Evolutionary conservation across 2,113 vertebrate genomes (phyloP), one percentile per base, ranked within the genome.

Genomic region (Lophotis ruficrista): DNA sequence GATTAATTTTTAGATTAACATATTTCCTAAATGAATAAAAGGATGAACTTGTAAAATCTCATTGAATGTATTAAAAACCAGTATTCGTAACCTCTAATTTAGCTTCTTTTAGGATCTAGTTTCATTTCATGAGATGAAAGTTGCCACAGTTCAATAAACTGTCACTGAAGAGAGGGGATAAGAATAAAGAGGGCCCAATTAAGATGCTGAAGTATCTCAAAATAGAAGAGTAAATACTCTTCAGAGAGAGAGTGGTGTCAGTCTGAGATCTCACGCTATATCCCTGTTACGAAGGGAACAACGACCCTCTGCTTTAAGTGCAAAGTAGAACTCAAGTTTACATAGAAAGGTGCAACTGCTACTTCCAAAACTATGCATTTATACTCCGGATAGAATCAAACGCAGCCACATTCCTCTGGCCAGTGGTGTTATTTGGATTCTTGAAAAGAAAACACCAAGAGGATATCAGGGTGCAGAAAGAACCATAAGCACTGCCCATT

Each of bases 91-190:
- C 23, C 27, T 91, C 73, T 91, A 54, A 79, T 84, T 66, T 87
- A 71, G 38, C 38, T 87, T 66, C 43, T 71, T 93, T 51, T n/a
- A 2, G 0, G 14, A 75, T 64, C 77, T 79, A 38, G 43, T 65
- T 96, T 82, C 25, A 71, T 61, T 90, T 85, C 9, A 22, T 41
- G 41, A 89, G 61, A 94, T 85, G 73, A 82, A 96, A 87, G 64
- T 71, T 33, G 78, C 22, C 56, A 71, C 38, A 41, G 69, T 31
- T 91, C 89, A 89, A 61, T 78, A 68, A 82, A 64, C 43, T 48
- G 35, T 41, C 47, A 71, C 23, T 60, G 60, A 75, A 75, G 38
- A 81, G 73, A 89, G 51, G 21, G 19, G 3, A 84, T 87, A 83
- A 89, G 35, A 54, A 51, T 12, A 30, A 90, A 91, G 30, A 41